Percentiles rank a stretch among this genome's conserved stretches.
These are phyloP conservation scores for Urophycis tenuis DNA, from an alignment of 2,797 vertebrate genomes.

Conservation along the genomic window DNA sequence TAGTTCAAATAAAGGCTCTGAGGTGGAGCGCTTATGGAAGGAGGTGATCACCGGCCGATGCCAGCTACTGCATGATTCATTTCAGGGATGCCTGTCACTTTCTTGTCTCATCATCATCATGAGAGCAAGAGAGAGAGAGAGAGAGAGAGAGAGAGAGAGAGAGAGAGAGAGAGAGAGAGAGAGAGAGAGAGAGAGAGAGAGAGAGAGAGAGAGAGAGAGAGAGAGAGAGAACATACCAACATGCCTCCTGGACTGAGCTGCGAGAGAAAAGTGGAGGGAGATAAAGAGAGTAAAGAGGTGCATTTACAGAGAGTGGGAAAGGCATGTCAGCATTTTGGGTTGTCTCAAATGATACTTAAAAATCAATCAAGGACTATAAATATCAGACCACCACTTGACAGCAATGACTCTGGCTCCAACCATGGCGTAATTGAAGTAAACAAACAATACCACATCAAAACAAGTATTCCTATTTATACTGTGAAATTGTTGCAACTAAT, in stretches of 20 bases:
- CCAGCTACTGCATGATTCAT: slow-evolving; percentile 31
- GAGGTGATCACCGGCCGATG: slow-evolving; percentile 39
- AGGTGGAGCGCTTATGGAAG: not conserved
- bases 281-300: not conserved
- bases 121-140: not conserved
- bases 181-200: slow-evolving; percentile 9
- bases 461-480: slow-evolving; percentile 28
- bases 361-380: slow-evolving; percentile 54
- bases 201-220: slow-evolving; percentile 20
- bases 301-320: slow-evolving; percentile 6
- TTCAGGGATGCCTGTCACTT: slow-evolving; percentile 39
- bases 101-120: slow-evolving; percentile 47
- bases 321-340: slow-evolving; percentile 29
- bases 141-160: not conserved
- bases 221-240: not conserved
- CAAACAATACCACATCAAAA: slow-evolving; percentile 54
- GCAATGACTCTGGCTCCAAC: slow-evolving; percentile 49
- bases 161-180: not conserved
- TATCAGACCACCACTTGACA: slow-evolving; percentile 52
- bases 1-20: slow-evolving; percentile 9
- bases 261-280: not conserved
- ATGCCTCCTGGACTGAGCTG: slow-evolving; percentile 6
- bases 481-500: slow-evolving; percentile 39
- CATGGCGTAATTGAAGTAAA: slow-evolving; percentile 49
- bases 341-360: slow-evolving; percentile 57